Base-by-base conservation (phyloP, 2,888 invertebrate species). In the Euplexia lucipara region DNA sequence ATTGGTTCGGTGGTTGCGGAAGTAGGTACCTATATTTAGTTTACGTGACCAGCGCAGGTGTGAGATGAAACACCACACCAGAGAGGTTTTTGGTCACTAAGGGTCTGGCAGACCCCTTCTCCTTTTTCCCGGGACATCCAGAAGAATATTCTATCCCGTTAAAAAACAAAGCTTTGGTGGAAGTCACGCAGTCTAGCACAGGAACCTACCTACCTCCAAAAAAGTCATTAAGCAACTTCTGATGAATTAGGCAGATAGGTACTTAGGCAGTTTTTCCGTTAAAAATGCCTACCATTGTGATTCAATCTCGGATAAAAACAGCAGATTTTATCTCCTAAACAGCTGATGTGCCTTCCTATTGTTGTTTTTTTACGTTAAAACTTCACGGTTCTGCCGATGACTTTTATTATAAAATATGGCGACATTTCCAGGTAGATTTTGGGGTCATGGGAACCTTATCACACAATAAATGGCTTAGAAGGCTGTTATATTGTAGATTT, bases 261-360 rank as follows among this genome's bases (percentile, higher is more conserved):
- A n/a, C n/a, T n/a, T n/a, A n/a, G n/a, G 7, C 12, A 20, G n/a
- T 0, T 58, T 62, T 59, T 60, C 52, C 48, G 20, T 56, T 41
- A 54, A 56, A 49, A 34, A 22, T 32, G 20, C 8, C 16, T 20
- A 56, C 10, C 37, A 52, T 68, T 52, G 44, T 64, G 20, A 35
- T 39, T 16, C 8, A 9, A 8, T 32, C 34, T 3, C 41, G 37
- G 42, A 44, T 41, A 54, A 56, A 58, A 73, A 65, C 68, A 64
- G 58, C 63, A 57, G 79, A 79, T 79, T 56, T 52, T 48, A 75
- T 79, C 73, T 69, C 12, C 5, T 8, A 47, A 74, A 68, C 65
- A 74, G 67, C 58, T 69, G 77, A 79, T 69, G 54, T 64, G 48
- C 63, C 69, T 62, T 69, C 35, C 64, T 34, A 75, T 79, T 79